These are phyloP conservation scores for Spilogale gracilis DNA, from an alignment of 2,113 vertebrate species.

Conservation along the genomic window DNA sequence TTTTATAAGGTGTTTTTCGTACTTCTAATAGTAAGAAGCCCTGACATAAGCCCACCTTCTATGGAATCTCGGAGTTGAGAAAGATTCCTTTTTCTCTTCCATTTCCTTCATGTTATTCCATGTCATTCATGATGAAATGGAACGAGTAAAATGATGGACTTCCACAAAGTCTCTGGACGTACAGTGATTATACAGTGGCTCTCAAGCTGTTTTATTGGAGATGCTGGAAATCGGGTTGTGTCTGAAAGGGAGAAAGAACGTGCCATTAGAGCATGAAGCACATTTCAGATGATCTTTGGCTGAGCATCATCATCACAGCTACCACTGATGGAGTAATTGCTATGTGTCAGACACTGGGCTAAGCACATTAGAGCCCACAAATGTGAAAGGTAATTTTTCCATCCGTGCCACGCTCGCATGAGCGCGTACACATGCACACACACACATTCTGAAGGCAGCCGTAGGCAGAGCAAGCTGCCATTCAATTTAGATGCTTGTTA, in stretches of 20 bases:
- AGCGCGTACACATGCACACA: fast-evolving
- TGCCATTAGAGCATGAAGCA: background rate
- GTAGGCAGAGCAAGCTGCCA: background rate
- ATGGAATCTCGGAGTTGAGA: background rate
- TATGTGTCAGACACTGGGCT: background rate
- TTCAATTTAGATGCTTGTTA: background rate
- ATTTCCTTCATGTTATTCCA: background rate
- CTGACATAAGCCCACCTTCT: background rate
- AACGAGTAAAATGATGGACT: background rate
- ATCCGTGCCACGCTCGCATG: background rate
- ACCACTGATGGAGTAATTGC: background rate
- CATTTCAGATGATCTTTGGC: background rate
- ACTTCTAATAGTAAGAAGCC: background rate
- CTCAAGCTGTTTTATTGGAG: background rate
- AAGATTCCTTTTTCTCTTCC: background rate
- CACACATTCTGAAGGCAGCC: background rate
- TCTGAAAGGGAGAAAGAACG: background rate
- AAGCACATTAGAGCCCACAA: background rate
- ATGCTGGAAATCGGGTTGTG: background rate
- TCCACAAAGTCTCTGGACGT: background rate
- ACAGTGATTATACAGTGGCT: background rate
- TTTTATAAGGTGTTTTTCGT: background rate
- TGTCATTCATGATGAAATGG: background rate
- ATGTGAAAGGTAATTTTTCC: background rate
- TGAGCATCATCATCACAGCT: background rate